Conservation (phyloP, 23 tunicate genomes). For the Styela clava region DNA sequence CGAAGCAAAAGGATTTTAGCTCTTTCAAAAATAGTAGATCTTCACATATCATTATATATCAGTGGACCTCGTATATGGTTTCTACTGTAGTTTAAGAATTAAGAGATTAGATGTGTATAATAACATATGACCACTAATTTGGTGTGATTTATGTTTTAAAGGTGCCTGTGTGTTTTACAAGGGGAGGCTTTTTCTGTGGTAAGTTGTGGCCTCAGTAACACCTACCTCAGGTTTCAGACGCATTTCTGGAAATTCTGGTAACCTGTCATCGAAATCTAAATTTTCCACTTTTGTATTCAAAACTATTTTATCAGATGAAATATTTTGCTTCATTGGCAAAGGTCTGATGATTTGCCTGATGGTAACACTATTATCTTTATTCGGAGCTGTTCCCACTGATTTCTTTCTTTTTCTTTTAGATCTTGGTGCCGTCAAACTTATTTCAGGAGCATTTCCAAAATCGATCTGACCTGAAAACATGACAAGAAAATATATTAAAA, state of each 20-base stretch:
- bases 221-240: not conserved
- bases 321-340: not conserved
- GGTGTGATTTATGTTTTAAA: too few species aligned
- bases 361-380: slow-evolving; percentile 7
- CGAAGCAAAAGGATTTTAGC: too few species aligned
- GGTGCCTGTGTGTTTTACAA: too few species aligned
- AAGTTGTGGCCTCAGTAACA: too few species aligned
- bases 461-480: slow-evolving; percentile 7
- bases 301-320: not conserved
- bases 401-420: slow-evolving; percentile 21
- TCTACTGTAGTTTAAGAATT: too few species aligned
- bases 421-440: slow-evolving; percentile 16
- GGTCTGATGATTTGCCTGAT: slow-evolving; percentile 29
- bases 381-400: slow-evolving; percentile 2
- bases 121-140: too few species aligned
- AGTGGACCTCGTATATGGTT: too few species aligned
- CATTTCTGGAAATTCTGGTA: not conserved
- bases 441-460: slow-evolving; percentile 22
- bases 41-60: too few species aligned
- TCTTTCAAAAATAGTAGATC: too few species aligned
- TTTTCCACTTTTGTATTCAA: not conserved
- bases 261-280: not conserved
- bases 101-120: too few species aligned
- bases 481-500: not conserved
- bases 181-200: too few species aligned